Base-by-base conservation (phyloP, 2,113 vertebrate species). In the Euleptes europaea region DNA sequence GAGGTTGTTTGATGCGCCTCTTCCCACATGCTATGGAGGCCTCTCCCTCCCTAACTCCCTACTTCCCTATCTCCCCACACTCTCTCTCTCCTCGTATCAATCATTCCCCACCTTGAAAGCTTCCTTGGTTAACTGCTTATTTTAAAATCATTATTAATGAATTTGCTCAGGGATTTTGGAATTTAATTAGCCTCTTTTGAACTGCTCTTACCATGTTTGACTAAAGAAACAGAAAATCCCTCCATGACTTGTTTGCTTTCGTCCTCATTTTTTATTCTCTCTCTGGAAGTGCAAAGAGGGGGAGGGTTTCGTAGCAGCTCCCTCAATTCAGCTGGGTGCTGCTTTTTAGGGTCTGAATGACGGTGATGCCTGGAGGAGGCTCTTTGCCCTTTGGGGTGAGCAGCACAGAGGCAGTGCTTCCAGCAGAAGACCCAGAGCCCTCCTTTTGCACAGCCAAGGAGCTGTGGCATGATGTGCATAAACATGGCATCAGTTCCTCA, bases 121-220 rank as follows among this genome's bases (percentile, higher is more conserved):
- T 94, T 93, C 90, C 78, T 86, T 87, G 84, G 90, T 89, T 91
- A 94, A 87, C 89, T 91, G 89, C 91, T 95, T 88, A 90, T 95
- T 94, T 93, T 91, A 86, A 89, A 93, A 95, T 94, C 84, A 31
- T 92, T 93, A 93, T 94, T 94, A 95, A 90, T 71, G 82, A 92
- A 94, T 93, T 93, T 93, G 92, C 70, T 7, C 74, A 90, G 93
- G 94, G 93, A 93, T 94, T 95, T 93, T 92, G 90, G 91, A 92
- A 94, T 91, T 92, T 92, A 95, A 93, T 94, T 94, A 94, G 95
- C 92, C 93, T 94, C 91, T 94, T 94, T 90, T 91, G 92, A 95
- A 94, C 92, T 85, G 87, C 88, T 91, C 89, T 94, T 87, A 90
- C 84, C 40, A 69, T 86, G 85, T 95, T 95, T 93, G 91, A 94